phyloP scores from a whole-genome alignment of 1,140 invertebrate genomes.

The Lerema accius region DNA sequence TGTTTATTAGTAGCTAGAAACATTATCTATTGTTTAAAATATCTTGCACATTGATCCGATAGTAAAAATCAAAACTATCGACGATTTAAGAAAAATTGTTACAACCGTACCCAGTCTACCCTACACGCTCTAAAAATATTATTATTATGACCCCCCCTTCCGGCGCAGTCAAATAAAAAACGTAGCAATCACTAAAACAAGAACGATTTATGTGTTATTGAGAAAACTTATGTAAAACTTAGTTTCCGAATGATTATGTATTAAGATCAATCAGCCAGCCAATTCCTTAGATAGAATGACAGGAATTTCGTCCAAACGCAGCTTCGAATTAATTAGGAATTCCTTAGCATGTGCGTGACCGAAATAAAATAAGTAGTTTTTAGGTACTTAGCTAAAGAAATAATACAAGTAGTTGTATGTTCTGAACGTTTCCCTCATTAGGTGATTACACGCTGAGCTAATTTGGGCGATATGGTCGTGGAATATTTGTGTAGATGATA shows the following conservation, averaged over 20 bases:
- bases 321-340: conserved; percentile 33
- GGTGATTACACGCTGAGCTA: conserved; percentile 11
- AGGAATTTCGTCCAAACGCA: conserved; percentile 36
- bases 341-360: conserved; percentile 22
- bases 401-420: not conserved
- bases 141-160: too few species aligned
- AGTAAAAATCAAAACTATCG: too few species aligned
- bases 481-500: conserved; percentile 29
- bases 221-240: not conserved
- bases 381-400: conserved; percentile 1
- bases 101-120: too few species aligned
- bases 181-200: not conserved
- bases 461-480: not conserved
- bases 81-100: too few species aligned
- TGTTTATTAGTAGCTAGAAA: too few species aligned
- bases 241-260: not conserved
- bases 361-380: conserved; percentile 28
- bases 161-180: too few species aligned
- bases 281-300: conserved; percentile 23
- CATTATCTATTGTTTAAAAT: too few species aligned
- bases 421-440: conserved; percentile 6
- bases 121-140: too few species aligned
- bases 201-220: not conserved
- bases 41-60: too few species aligned
- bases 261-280: conserved; percentile 1